Base-by-base conservation (phyloP, 2,113 vertebrate genomes). In the Zosterops borbonicus region DNA sequence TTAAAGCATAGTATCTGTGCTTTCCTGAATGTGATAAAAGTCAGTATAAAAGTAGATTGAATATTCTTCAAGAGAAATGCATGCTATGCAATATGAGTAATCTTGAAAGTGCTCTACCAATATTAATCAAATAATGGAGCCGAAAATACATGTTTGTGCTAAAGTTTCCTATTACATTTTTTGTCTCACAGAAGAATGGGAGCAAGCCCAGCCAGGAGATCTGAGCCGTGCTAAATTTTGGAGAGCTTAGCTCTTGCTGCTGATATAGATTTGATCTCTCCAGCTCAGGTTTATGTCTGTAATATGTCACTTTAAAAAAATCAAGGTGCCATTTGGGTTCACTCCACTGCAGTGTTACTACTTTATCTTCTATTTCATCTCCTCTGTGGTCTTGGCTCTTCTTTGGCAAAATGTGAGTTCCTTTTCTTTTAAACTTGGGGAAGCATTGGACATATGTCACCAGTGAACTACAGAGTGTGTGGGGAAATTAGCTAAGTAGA, bases 61-160 rank as follows among this genome's bases (percentile, higher is more conserved):
- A 87, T 81, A 65, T 28, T 89, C 28, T 60, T 90, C 52, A 50
- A 52, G 69, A 63, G 68, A 83, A 90, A 75, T 31, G 39, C 39
- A 15, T 37, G 9, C 21, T 49, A 56, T 67, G 91, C 52, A 44
- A 18, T 78, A 47, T 47, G 47, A 89, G 49, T 89, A 71, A 83
- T 74, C 83, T 63, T 81, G 46, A 83, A 94, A 83, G 42, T 64
- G 56, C 56, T 83, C 71, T 74, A 90, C 65, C 70, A 37, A 11
- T 83, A 65, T 86, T 89, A 93, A 92, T 95, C 50, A 70, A 76
- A 88, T 80, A 20, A 53, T 21, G 33, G 50, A 76, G 28, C 42
- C 93, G 90, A 83, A 94, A 92, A 90, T 76, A 55, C 46, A 13
- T 88, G 63, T 88, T 92, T 63, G 73, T 96, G 20, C 37, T 83